phyloP scores from a whole-genome alignment of 2,888 invertebrate genomes.

The Bellardia bayeri region DNA sequence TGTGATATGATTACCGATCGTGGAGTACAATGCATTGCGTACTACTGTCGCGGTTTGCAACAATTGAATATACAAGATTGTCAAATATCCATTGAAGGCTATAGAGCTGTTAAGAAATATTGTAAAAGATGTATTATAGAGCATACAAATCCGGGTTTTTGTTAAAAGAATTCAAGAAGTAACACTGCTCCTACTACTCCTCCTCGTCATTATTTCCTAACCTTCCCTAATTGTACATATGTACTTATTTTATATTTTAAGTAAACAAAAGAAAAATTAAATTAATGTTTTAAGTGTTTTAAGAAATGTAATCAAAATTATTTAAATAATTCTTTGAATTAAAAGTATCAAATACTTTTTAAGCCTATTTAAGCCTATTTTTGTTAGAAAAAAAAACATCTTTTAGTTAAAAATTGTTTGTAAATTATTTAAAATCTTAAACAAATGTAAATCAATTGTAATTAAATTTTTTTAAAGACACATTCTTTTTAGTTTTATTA shows the following conservation, averaged over 20 bases:
- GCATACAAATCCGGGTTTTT: constrained; percentile 97
- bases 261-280: no score
- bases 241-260: constrained; percentile 8
- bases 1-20: constrained; percentile 96
- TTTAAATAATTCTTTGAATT: constrained; percentile 12
- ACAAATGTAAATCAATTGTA: constrained; percentile 64
- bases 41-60: constrained; percentile 94
- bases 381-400: constrained; percentile 26
- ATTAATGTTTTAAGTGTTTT: constrained; percentile 6
- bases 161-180: constrained; percentile 83
- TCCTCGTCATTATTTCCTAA: not conserved
- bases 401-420: constrained; percentile 51
- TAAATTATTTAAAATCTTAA: constrained; percentile 64
- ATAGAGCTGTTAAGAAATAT: constrained; percentile 95
- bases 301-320: constrained; percentile 20
- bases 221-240: constrained; percentile 39
- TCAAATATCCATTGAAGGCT: constrained; percentile 94
- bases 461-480: constrained; percentile 14
- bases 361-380: not conserved
- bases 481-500: constrained; percentile 32
- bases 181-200: not conserved
- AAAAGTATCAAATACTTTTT: constrained; percentile 22
- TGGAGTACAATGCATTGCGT: constrained; percentile 94
- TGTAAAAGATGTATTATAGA: constrained; percentile 97
- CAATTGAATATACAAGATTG: constrained; percentile 97